These are phyloP conservation scores for Troides helena DNA, from an alignment of 2,888 invertebrate genomes.

Conservation along the genomic window DNA sequence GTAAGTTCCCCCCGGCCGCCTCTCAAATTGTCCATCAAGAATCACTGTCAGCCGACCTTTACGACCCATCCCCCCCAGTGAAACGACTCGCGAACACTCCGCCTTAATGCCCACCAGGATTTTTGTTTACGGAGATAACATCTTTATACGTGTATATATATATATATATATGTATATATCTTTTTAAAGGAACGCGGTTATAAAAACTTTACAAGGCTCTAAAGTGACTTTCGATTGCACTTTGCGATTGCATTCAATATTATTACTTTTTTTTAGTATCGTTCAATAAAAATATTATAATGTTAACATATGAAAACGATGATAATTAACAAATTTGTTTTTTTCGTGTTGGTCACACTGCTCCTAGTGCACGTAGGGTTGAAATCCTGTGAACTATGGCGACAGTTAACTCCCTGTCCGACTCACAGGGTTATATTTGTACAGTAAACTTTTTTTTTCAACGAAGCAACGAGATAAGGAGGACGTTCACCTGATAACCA, in stretches of 20 bases:
- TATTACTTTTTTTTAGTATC: neutral
- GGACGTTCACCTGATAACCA: too few species aligned
- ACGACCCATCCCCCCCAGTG: slow-evolving; percentile 64
- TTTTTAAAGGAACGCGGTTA: neutral
- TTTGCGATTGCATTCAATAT: neutral
- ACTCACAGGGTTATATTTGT: too few species aligned
- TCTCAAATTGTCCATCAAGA: slow-evolving; percentile 78
- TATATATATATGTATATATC: neutral
- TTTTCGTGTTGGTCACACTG: too few species aligned
- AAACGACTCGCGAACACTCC: slow-evolving; percentile 71
- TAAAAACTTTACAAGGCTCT: neutral
- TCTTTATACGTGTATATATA: slow-evolving; percentile 20
- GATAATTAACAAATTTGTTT: too few species aligned
- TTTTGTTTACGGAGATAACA: slow-evolving; percentile 54
- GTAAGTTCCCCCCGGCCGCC: slow-evolving; percentile 52
- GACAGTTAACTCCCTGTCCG: too few species aligned
- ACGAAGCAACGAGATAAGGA: too few species aligned
- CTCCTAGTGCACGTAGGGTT: too few species aligned
- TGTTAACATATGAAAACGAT: too few species aligned
- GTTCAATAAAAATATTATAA: neutral
- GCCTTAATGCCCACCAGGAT: slow-evolving; percentile 62
- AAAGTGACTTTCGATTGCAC: neutral
- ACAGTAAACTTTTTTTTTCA: too few species aligned
- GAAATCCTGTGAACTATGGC: too few species aligned
- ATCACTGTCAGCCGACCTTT: slow-evolving; percentile 70